phyloP scores from a whole-genome alignment of 2,888 invertebrate genomes.

The Melinaea marsaeus region DNA sequence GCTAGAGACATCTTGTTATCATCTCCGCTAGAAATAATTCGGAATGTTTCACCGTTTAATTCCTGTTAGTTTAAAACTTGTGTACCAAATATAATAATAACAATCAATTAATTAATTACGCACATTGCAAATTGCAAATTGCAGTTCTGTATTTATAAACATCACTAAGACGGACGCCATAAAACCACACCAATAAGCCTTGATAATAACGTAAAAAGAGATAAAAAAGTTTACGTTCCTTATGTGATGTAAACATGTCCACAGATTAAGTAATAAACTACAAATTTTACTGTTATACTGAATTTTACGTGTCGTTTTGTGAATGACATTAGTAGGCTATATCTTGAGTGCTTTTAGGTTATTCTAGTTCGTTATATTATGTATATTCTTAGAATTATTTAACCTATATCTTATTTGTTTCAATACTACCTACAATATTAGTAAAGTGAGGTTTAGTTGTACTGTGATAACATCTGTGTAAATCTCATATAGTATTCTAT shows the following conservation, averaged over 20 bases:
- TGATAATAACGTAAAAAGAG: constrained; percentile 28
- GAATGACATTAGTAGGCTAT: constrained; percentile 20
- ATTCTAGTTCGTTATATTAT: background rate
- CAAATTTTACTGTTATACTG: constrained; percentile 33
- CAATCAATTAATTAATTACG: too few relatives aligned
- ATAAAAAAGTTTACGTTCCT: constrained; percentile 33
- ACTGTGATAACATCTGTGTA: background rate
- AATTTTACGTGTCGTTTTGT: constrained; percentile 23
- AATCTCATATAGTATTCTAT: background rate
- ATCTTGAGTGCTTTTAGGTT: background rate
- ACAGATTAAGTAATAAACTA: constrained; percentile 36
- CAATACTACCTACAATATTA: too few relatives aligned
- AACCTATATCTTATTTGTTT: background rate
- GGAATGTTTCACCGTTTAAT: too few relatives aligned
- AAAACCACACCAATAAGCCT: constrained; percentile 13
- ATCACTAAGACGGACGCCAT: background rate
- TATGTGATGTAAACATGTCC: constrained; percentile 32
- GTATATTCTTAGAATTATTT: background rate
- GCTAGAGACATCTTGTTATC: background rate
- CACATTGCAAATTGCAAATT: too few relatives aligned
- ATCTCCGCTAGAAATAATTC: background rate
- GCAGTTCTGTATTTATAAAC: background rate
- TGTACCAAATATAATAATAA: too few relatives aligned
- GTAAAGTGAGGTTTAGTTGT: background rate
- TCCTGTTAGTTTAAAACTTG: too few relatives aligned